phyloP scores from a whole-genome alignment of 2,888 invertebrate genomes.

The Ethmia dodecea region DNA sequence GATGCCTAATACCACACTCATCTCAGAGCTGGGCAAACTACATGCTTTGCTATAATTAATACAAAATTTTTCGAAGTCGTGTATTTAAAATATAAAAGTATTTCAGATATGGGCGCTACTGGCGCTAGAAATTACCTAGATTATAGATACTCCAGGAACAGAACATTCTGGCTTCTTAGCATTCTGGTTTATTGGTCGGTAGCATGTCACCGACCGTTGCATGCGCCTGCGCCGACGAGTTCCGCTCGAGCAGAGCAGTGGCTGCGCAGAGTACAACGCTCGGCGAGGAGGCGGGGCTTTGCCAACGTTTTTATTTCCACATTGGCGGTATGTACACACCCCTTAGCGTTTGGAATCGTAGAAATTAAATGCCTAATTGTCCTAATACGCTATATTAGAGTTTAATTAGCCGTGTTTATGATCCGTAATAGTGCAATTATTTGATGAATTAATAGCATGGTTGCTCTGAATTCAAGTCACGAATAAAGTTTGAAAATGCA shows the following conservation, averaged over 20 bases:
- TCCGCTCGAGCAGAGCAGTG: constrained; percentile 28
- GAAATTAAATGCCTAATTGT: constrained; percentile 31
- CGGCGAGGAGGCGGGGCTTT: constrained; percentile 35
- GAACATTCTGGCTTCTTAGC: too few species aligned
- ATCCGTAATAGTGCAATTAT: constrained; percentile 10
- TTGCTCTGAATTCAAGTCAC: too few species aligned
- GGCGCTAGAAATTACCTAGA: too few species aligned
- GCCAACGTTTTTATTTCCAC: constrained; percentile 39
- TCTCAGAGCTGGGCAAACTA: too few species aligned
- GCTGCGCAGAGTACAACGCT: constrained; percentile 33
- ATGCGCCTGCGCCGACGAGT: constrained; percentile 42
- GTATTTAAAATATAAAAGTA: too few species aligned
- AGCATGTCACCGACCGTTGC: constrained; percentile 31
- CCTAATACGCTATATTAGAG: constrained; percentile 28
- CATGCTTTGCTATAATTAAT: too few species aligned
- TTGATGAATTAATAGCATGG: constrained; percentile 2
- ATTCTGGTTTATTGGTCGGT: too few species aligned
- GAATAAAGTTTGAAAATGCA: too few species aligned
- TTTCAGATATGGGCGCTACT: too few species aligned
- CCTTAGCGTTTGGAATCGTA: constrained; percentile 32
- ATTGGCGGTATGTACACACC: constrained; percentile 39
- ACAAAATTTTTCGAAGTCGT: too few species aligned
- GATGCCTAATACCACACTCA: too few species aligned
- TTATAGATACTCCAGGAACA: too few species aligned
- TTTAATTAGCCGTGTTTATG: constrained; percentile 10